Evolutionary conservation across 1,140 invertebrate genomes (phyloP).

Genomic region (Meloidogyne floridensis): DNA sequence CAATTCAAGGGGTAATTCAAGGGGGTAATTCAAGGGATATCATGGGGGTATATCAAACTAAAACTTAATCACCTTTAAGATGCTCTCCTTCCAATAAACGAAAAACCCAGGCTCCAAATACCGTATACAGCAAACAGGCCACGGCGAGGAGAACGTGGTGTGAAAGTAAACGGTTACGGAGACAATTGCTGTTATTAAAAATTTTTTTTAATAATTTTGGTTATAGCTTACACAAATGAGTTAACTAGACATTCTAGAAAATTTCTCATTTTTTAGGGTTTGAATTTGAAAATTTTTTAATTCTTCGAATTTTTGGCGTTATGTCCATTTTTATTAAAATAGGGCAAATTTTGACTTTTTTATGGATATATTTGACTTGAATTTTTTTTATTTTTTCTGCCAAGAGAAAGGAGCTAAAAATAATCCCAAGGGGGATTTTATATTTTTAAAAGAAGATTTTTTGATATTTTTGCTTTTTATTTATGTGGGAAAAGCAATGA

Average conservation of each 20-base stretch:
- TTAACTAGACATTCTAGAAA: not conserved
- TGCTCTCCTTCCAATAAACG: slow-evolving; percentile 23
- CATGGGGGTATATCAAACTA: too few species aligned
- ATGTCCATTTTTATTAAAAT: slow-evolving; percentile 9
- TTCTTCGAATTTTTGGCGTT: not conserved
- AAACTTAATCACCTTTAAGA: slow-evolving; percentile 8
- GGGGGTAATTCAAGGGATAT: too few species aligned
- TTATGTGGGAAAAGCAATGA: not conserved
- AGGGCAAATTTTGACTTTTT: not conserved
- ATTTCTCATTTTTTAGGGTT: not conserved
- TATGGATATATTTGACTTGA: not conserved
- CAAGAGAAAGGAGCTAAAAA: not conserved
- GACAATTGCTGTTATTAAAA: slow-evolving; percentile 1
- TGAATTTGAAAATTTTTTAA: not conserved
- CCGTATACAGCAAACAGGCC: slow-evolving; percentile 24
- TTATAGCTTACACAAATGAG: not conserved
- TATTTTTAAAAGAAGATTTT: not conserved
- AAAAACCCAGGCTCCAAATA: slow-evolving; percentile 23
- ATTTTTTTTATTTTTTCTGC: not conserved
- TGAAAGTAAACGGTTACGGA: slow-evolving; percentile 3
- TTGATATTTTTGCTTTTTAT: not conserved
- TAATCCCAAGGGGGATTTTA: not conserved
- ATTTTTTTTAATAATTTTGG: not conserved
- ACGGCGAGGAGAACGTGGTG: slow-evolving; percentile 22
- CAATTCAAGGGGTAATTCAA: too few species aligned